A percentile compares a stretch with the other conserved stretches of the same genome.
phyloP scores from a whole-genome alignment of 2,888 invertebrate genomes.

The Eugnorisma glareosa region DNA sequence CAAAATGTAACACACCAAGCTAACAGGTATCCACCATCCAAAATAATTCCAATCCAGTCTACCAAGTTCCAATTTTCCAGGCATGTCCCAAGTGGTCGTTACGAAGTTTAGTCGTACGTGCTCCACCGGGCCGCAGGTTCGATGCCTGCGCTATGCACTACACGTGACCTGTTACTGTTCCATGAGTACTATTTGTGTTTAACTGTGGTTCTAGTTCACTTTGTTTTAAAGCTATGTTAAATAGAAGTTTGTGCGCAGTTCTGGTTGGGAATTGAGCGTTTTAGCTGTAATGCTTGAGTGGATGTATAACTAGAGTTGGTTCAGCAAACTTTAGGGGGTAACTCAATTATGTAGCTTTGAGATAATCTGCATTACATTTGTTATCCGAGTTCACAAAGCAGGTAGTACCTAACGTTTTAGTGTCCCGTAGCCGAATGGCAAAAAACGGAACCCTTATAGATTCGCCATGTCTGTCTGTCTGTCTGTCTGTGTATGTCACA shows the following conservation, averaged over 20 bases:
- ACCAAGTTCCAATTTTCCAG: slow-evolving; percentile 43
- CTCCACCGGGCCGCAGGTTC: slow-evolving; percentile 58
- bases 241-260: slow-evolving; percentile 30
- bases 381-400: background rate
- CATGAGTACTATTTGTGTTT: slow-evolving; percentile 52
- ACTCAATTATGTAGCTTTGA: slow-evolving; percentile 9
- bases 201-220: slow-evolving; percentile 17
- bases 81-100: slow-evolving; percentile 62
- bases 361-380: background rate
- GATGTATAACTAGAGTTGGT: background rate
- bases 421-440: too few relatives aligned
- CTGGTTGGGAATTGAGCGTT: background rate
- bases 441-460: too few relatives aligned
- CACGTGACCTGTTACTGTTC: slow-evolving; percentile 57
- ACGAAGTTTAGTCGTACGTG: slow-evolving; percentile 65
- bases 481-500: too few relatives aligned
- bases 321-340: background rate
- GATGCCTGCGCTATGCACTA: slow-evolving; percentile 52
- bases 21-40: slow-evolving; percentile 12
- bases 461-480: too few relatives aligned
- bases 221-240: slow-evolving; percentile 52
- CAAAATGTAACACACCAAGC: background rate
- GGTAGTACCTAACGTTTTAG: too few relatives aligned
- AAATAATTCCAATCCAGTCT: slow-evolving; percentile 51
- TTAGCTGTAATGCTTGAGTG: slow-evolving; percentile 24